Conservation (phyloP, 2,113 vertebrate genomes). For the Dolichallabes microphthalmus region DNA sequence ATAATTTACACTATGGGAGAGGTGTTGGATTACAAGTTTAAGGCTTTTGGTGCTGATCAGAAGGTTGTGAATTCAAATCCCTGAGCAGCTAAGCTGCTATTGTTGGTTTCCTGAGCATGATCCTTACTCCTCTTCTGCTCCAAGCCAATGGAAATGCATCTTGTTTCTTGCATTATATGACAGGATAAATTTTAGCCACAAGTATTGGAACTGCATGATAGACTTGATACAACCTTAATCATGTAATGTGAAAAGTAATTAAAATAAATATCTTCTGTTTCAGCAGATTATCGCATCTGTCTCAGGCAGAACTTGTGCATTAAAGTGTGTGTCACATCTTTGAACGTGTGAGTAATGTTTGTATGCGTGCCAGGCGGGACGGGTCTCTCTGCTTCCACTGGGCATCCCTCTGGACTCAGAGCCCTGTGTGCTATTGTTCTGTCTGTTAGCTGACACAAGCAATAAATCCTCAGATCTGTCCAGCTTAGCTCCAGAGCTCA, state of each 20-base stretch:
- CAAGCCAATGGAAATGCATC: not conserved
- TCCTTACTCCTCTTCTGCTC: not conserved
- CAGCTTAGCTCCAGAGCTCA: conserved; percentile 70
- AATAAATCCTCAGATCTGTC: conserved; percentile 70
- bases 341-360: conserved; percentile 1
- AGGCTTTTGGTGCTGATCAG: not conserved
- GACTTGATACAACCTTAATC: not conserved
- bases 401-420: conserved; percentile 62
- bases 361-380: conserved; percentile 8
- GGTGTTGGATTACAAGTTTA: not conserved
- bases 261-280: not conserved
- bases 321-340: conserved; percentile 27
- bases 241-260: not conserved
- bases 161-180: not conserved
- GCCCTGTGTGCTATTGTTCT: conserved; percentile 64
- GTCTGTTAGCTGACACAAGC: conserved; percentile 71
- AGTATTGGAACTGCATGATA: not conserved
- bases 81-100: not conserved
- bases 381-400: conserved; percentile 55
- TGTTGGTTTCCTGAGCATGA: not conserved
- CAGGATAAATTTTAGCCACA: not conserved
- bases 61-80: not conserved
- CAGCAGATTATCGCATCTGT: not conserved
- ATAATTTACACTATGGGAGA: not conserved
- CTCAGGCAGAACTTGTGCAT: not conserved